Base-by-base conservation (phyloP, 2,113 vertebrate genomes). In the Arvicanthis niloticus region DNA sequence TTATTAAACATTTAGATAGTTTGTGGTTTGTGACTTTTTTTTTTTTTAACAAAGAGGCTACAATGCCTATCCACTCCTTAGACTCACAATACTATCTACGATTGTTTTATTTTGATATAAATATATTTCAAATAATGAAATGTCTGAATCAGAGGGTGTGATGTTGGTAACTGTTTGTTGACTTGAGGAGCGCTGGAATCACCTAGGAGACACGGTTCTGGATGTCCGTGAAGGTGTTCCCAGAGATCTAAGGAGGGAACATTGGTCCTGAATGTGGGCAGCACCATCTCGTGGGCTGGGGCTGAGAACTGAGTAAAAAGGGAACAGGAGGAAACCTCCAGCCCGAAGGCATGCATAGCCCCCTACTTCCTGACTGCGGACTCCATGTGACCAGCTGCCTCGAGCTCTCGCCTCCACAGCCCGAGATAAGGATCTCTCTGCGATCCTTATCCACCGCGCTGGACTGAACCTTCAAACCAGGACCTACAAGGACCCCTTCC, bases 71-170 rank as follows among this genome's bases (percentile, higher is more conserved):
- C 29, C 21, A 34, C 90, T 92, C 65, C 42, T 84, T 84, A 56
- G 24, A 76, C 45, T 82, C 72, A 62, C 26, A 60, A 2, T 8
- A 76, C 70, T 94, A 31, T 42, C 42, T 34, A 34, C 42, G 16
- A 88, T 91, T 75, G 60, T 93, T 65, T 90, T 80, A 24, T 88
- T 78, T 78, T 53, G 8, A 45, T 67, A 76, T 11, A 72, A 94
- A 72, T 78, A 75, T 80, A 91, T 60, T 93, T 65, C 80, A n/a
- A 77, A 87, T 58, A 88, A n/a, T 80, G 22, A 92, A 84, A 88
- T n/a, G 19, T 42, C 58, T 65, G 21, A 62, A 58, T 88, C 65
- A 85, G 88, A 92, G 48, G 24, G 77, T 77, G 34, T n/a, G 12
- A n/a, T 19, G 42, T 37, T 37, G 58, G 60, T 29, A 31, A n/a